Evolutionary conservation across 2,797 vertebrate species (phyloP).

Genomic region (Centroberyx gerrardi): DNA sequence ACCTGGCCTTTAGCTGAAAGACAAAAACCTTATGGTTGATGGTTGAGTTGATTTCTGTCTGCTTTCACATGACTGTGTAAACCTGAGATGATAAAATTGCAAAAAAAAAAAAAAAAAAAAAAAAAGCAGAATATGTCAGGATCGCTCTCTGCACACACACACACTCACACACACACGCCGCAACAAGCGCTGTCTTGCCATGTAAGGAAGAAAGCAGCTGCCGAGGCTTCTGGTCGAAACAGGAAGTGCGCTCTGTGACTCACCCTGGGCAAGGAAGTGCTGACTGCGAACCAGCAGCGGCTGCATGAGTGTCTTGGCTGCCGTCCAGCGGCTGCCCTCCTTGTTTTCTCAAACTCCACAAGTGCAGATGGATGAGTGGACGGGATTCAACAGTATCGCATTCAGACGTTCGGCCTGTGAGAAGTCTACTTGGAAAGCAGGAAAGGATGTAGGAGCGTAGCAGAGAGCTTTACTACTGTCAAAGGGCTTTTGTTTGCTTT

Average conservation of each 20-base stretch:
- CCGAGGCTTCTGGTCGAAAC: conserved; percentile 83
- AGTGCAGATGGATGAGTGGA: conserved; percentile 28
- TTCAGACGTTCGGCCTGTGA: conserved; percentile 9
- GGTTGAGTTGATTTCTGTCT: not conserved
- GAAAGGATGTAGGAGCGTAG: no score
- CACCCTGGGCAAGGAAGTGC: conserved; percentile 85
- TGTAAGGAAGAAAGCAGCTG: conserved; percentile 85
- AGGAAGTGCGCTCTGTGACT: conserved; percentile 91
- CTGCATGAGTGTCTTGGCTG: conserved; percentile 49
- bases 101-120: not conserved
- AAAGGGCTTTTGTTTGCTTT: not conserved
- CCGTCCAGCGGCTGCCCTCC: conserved; percentile 27
- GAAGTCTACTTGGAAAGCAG: not conserved
- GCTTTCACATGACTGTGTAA: not conserved
- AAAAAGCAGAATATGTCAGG: conserved; percentile 16
- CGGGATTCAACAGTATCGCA: conserved; percentile 1
- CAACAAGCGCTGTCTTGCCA: conserved; percentile 67
- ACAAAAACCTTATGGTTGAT: not conserved
- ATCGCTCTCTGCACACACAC: conserved; percentile 10
- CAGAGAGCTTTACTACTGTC: not conserved
- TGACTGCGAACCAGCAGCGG: conserved; percentile 56
- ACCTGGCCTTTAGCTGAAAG: not conserved
- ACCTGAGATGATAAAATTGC: not conserved
- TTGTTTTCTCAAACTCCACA: conserved; percentile 16
- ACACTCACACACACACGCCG: conserved; percentile 9